Conservation (phyloP, 2,888 invertebrate species). For the Hololepta plana region DNA sequence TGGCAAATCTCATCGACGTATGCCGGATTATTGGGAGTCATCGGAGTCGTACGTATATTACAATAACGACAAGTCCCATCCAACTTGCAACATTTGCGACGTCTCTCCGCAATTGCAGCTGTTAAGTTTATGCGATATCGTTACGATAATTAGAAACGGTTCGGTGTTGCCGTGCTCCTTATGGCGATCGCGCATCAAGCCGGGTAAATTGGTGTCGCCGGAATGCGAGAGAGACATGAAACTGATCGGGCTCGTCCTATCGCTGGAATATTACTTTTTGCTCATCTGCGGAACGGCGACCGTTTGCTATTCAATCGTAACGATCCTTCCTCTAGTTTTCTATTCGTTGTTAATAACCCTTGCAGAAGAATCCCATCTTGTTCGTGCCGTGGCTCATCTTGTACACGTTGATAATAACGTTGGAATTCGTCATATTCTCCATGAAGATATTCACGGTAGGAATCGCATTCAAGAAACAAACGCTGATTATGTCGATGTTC, state of each 20-base stretch:
- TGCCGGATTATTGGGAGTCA: conserved; percentile 18
- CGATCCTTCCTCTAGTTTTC: not conserved
- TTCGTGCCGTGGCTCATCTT: conserved; percentile 21
- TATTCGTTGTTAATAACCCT: conserved; percentile 1
- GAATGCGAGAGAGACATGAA: conserved; percentile 23
- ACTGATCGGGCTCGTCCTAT: conserved; percentile 21
- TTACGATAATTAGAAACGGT: conserved; percentile 20
- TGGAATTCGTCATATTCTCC: conserved; percentile 19
- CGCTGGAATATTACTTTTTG: conserved; percentile 21
- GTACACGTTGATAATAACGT: conserved; percentile 19
- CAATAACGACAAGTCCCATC: conserved; percentile 1
- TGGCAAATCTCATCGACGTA: conserved; percentile 18
- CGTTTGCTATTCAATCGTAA: conserved; percentile 12
- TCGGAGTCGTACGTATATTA: conserved; percentile 20
- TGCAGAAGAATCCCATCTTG: conserved; percentile 20
- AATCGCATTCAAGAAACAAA: conserved; percentile 16
- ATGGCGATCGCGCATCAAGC: conserved; percentile 16
- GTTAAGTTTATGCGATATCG: conserved; percentile 20
- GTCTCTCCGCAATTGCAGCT: conserved; percentile 13
- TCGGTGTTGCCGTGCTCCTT: conserved; percentile 18
- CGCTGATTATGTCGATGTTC: conserved; percentile 18
- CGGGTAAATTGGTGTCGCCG: conserved; percentile 16
- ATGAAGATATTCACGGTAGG: conserved; percentile 16
- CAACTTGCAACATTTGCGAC: conserved; percentile 1
- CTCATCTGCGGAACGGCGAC: conserved; percentile 19